phyloP scores from a whole-genome alignment of 1,140 invertebrate species.

The Drosophila varians region DNA sequence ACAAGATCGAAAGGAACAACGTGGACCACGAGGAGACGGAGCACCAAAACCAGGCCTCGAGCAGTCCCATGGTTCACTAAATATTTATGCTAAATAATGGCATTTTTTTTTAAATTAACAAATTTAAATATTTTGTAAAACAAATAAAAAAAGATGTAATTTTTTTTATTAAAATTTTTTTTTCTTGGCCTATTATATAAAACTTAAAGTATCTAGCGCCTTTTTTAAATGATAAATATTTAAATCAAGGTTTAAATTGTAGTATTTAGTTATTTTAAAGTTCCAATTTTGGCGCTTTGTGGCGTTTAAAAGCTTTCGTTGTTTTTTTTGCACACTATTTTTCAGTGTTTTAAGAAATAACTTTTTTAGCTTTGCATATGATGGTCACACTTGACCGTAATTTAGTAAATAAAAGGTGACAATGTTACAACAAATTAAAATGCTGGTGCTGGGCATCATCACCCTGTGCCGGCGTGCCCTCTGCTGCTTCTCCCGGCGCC shows the following conservation, averaged over 20 bases:
- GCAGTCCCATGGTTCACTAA: conserved; percentile 32
- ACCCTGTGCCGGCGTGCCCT: conserved; percentile 72
- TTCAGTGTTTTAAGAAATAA: neutral
- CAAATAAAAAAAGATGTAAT: neutral
- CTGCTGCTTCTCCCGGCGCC: conserved; percentile 78
- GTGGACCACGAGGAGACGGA: conserved; percentile 53
- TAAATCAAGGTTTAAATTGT: neutral
- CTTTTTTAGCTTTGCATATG: neutral
- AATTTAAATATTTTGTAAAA: neutral
- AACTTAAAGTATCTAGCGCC: neutral
- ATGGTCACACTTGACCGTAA: neutral
- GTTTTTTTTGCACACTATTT: neutral
- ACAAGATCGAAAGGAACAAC: conserved; percentile 58
- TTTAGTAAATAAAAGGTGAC: conserved; percentile 27
- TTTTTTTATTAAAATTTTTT: too few relatives aligned
- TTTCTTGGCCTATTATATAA: neutral
- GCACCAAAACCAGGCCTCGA: neutral
- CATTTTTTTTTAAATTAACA: neutral
- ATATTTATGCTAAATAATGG: neutral
- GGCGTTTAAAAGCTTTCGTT: neutral
- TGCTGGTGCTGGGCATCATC: conserved; percentile 71
- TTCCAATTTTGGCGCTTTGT: neutral
- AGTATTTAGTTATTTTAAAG: neutral
- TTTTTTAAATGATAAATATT: neutral
- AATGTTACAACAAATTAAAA: conserved; percentile 77